A percentile compares a stretch with the other conserved stretches of the same genome.
These are phyloP conservation scores for Tenualosa thibaudeaui DNA, from an alignment of 2,797 vertebrate genomes.

Conservation along the genomic window DNA sequence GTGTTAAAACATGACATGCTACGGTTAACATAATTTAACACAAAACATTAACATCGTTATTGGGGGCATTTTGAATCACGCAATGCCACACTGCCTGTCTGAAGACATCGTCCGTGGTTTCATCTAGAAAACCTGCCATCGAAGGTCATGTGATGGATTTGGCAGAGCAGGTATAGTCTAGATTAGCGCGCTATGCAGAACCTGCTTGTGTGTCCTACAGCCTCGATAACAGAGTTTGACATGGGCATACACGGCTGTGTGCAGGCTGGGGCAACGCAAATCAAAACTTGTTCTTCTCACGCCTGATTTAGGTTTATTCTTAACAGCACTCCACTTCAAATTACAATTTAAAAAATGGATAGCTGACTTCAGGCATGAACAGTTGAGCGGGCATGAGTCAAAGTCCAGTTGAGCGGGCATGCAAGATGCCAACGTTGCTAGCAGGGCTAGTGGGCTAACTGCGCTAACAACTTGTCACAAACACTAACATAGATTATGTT, in stretches of 20 bases:
- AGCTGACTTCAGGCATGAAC: background rate
- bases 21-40: background rate
- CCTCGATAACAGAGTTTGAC: background rate
- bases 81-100: background rate
- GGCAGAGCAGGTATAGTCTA: background rate
- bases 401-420: background rate
- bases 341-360: background rate
- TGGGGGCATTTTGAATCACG: background rate
- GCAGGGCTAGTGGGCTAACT: background rate
- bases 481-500: background rate
- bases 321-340: background rate
- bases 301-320: background rate
- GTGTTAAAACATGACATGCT: background rate
- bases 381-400: background rate
- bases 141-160: constrained; percentile 12
- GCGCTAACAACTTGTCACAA: background rate
- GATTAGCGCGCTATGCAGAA: background rate
- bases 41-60: background rate
- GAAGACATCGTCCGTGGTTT: background rate
- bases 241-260: background rate
- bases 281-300: background rate
- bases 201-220: background rate
- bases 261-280: background rate
- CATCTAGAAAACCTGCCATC: constrained; percentile 11
- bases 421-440: background rate